Evolutionary conservation across 92 coral and sea anemone species (phyloP).

Genomic region (Siderastrea siderea): DNA sequence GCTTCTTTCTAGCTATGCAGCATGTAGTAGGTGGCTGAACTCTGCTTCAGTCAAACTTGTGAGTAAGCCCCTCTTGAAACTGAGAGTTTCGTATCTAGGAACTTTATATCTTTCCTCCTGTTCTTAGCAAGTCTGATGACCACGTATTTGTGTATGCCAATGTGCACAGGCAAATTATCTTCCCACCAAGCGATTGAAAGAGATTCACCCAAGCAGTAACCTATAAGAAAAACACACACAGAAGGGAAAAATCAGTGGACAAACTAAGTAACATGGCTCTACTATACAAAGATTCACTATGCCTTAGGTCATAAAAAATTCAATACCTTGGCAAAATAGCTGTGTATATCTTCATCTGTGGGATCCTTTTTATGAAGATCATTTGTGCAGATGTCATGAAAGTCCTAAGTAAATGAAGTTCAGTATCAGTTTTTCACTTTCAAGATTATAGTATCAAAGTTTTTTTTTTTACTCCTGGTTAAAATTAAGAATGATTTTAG

Average conservation of each 20-base stretch:
- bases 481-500: neutral
- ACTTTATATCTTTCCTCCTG: too few species aligned
- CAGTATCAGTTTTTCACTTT: neutral
- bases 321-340: constrained; percentile 64
- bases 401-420: constrained; percentile 37
- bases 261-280: neutral
- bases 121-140: too few species aligned
- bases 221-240: constrained; percentile 23
- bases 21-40: too few species aligned
- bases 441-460: neutral
- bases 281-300: neutral
- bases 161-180: too few species aligned
- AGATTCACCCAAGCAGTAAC: constrained; percentile 63
- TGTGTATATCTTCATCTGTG: constrained; percentile 62
- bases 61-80: too few species aligned
- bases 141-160: too few species aligned
- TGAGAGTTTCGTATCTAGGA: too few species aligned
- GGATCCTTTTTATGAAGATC: constrained; percentile 57
- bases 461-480: neutral
- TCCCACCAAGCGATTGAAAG: constrained; percentile 50
- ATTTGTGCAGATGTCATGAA: constrained; percentile 51
- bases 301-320: neutral
- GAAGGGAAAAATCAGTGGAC: neutral
- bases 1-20: too few species aligned
- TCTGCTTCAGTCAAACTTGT: too few species aligned